phyloP scores from a whole-genome alignment of 2,888 invertebrate genomes.

The Atrina japonica region DNA sequence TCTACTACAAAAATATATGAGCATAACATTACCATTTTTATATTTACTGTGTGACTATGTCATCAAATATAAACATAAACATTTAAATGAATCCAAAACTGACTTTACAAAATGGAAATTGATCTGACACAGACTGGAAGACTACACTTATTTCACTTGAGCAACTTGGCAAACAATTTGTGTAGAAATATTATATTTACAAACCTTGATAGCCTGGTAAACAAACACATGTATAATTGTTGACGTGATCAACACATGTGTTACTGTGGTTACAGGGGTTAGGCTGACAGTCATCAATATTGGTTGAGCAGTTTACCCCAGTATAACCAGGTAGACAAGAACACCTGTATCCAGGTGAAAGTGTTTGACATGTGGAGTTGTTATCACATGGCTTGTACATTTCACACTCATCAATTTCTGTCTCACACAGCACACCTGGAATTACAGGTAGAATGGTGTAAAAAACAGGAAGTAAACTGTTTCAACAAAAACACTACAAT shows the following conservation, averaged over 20 bases:
- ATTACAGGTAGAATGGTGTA: conserved; percentile 14
- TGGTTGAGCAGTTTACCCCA: conserved; percentile 57
- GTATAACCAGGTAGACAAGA: conserved; percentile 68
- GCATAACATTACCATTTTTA: too few species aligned
- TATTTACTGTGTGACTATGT: too few species aligned
- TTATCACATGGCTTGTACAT: conserved; percentile 57
- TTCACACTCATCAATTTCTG: conserved; percentile 56
- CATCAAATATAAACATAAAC: too few species aligned
- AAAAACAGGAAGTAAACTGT: too few species aligned
- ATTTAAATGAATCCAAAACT: too few species aligned
- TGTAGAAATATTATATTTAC: neutral
- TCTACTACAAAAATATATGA: too few species aligned
- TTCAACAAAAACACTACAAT: too few species aligned
- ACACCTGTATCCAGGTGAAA: conserved; percentile 65
- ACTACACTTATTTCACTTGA: too few species aligned
- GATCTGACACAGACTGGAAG: too few species aligned
- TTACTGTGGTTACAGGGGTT: conserved; percentile 53
- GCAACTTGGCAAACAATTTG: neutral
- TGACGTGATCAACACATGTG: conserved; percentile 51
- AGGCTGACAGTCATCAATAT: conserved; percentile 54
- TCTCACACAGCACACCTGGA: conserved; percentile 48
- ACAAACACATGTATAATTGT: conserved; percentile 51
- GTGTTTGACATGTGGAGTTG: conserved; percentile 63
- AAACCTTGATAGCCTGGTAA: conserved; percentile 52
- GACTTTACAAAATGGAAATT: too few species aligned